phyloP scores from a whole-genome alignment of 2,888 invertebrate genomes.

The Mythimna albipuncta region DNA sequence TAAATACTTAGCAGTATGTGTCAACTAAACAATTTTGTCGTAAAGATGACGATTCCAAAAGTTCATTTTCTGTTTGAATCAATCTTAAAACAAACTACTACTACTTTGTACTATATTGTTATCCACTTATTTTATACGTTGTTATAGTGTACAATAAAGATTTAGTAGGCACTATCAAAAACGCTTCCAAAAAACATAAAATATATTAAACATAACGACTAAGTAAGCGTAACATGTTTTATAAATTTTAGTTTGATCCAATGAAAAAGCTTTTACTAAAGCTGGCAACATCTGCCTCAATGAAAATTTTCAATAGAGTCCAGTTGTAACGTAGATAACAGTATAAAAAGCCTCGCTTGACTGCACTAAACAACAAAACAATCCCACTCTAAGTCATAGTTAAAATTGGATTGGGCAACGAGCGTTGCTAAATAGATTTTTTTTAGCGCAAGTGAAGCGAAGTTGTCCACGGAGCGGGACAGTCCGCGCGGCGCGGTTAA shows the following conservation, averaged over 20 bases:
- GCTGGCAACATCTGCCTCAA: background rate
- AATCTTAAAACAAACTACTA: background rate
- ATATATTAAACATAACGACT: background rate
- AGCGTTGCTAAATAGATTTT: slow-evolving; percentile 69
- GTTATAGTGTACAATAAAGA: too few species aligned
- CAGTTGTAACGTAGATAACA: too few species aligned
- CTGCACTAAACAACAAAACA: slow-evolving; percentile 47
- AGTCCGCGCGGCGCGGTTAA: slow-evolving; percentile 72
- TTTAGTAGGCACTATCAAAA: too few species aligned
- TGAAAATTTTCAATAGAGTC: background rate
- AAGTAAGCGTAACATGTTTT: background rate
- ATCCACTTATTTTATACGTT: too few species aligned
- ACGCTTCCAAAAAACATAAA: background rate
- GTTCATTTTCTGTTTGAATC: background rate
- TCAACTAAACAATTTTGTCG: background rate
- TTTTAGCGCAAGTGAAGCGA: slow-evolving; percentile 70
- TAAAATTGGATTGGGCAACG: slow-evolving; percentile 71
- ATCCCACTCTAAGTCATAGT: slow-evolving; percentile 46
- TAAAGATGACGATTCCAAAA: background rate
- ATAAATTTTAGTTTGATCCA: background rate
- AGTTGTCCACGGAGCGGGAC: slow-evolving; percentile 72
- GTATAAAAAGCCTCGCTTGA: slow-evolving; percentile 9
- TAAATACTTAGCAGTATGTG: slow-evolving; percentile 1
- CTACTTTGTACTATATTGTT: too few species aligned
- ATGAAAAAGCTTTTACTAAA: background rate